Percentiles rank a stretch among this genome's conserved stretches.
Conservation (phyloP, 2,888 invertebrate species). For the Eupeodes latifasciatus region DNA sequence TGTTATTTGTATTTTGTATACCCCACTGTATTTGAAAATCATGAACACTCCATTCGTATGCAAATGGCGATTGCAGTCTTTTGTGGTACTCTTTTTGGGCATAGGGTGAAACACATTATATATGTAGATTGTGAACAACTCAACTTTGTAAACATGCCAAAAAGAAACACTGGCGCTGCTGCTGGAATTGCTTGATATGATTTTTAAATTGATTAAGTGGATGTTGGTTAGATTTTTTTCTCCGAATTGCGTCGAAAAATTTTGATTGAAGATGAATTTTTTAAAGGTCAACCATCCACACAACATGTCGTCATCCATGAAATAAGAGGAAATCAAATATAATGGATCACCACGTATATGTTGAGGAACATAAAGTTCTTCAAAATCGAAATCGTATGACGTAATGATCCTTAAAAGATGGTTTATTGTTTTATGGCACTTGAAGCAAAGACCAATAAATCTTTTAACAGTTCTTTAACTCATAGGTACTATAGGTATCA, state of each 20-base stretch:
- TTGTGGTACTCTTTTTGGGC: conserved; percentile 28
- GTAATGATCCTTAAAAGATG: too few relatives aligned
- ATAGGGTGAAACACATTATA: not conserved
- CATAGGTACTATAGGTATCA: too few relatives aligned
- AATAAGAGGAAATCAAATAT: too few relatives aligned
- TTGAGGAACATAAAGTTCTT: too few relatives aligned
- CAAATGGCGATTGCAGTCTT: conserved; percentile 35
- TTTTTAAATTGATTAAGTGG: conserved; percentile 1
- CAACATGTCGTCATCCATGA: not conserved
- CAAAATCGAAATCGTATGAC: too few relatives aligned
- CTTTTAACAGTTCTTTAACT: too few relatives aligned
- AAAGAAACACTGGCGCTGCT: not conserved
- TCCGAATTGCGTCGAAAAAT: not conserved
- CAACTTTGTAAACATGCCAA: not conserved
- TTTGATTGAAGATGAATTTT: not conserved
- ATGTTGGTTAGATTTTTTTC: not conserved
- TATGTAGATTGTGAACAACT: not conserved
- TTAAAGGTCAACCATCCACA: not conserved
- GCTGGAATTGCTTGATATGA: not conserved
- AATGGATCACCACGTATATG: too few relatives aligned
- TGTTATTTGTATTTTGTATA: conserved; percentile 11
- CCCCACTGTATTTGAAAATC: not conserved
- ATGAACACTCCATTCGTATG: conserved; percentile 52
- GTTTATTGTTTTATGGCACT: too few relatives aligned
- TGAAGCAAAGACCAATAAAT: too few relatives aligned